These are phyloP conservation scores for Sesia apiformis DNA, from an alignment of 2,888 invertebrate species.

Conservation along the genomic window DNA sequence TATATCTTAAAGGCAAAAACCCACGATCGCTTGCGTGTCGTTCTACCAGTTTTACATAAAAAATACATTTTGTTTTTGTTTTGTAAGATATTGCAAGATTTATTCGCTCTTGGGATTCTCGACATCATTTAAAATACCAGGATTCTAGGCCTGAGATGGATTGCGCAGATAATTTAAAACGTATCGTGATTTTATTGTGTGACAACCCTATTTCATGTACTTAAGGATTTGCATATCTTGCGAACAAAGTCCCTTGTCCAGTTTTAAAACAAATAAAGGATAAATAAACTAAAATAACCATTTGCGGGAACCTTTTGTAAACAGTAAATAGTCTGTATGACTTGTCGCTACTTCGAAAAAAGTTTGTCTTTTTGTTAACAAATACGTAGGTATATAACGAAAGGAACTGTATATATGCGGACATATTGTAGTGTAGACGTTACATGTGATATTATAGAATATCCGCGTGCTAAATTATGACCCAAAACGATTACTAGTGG, in stretches of 20 bases:
- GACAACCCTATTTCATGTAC: background rate
- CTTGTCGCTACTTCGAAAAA: background rate
- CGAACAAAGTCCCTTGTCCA: conserved; percentile 16
- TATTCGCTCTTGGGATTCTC: background rate
- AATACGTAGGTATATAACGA: background rate
- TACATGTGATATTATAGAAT: too few relatives aligned
- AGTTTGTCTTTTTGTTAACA: background rate
- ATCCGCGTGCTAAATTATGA: too few relatives aligned
- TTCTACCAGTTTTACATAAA: background rate
- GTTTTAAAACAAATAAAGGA: conserved; percentile 14
- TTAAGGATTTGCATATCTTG: conserved; percentile 3
- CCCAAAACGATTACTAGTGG: too few relatives aligned
- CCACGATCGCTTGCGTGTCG: background rate
- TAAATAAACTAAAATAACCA: conserved; percentile 4
- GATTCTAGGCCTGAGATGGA: background rate
- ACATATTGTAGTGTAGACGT: too few relatives aligned
- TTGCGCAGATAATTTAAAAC: background rate
- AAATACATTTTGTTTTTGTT: background rate
- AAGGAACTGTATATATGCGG: background rate
- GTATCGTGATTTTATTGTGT: background rate
- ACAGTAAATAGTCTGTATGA: background rate
- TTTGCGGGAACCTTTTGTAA: conserved; percentile 4
- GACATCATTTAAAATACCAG: background rate
- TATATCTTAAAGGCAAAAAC: background rate
- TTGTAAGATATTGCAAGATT: background rate